A percentile compares a stretch with the other conserved stretches of the same genome.
These are phyloP conservation scores for Epiblema foenella DNA, from an alignment of 2,888 invertebrate species.

Conservation along the genomic window DNA sequence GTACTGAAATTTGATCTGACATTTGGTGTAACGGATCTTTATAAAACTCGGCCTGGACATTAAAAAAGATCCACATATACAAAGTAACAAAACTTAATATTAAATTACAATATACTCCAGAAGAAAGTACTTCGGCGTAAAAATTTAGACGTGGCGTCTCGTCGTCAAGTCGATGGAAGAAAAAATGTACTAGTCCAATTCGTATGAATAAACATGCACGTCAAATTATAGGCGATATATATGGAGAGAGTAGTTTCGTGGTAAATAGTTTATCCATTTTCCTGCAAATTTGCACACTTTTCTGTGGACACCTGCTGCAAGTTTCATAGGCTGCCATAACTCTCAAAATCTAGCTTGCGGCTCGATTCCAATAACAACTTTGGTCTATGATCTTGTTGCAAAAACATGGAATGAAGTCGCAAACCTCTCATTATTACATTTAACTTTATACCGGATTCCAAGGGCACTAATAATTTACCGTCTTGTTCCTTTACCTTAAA, in stretches of 20 bases:
- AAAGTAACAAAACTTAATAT: slow-evolving; percentile 42
- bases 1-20: no score
- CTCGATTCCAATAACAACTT: slow-evolving; percentile 32
- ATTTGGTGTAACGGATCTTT: no score
- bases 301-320: slow-evolving; percentile 16
- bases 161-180: no score
- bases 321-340: slow-evolving; percentile 24
- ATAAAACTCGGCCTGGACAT: no score
- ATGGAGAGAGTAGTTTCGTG: not conserved
- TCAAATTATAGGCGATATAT: not conserved
- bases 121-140: slow-evolving; percentile 6
- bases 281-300: not conserved
- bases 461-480: slow-evolving; percentile 64
- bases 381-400: slow-evolving; percentile 34
- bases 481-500: slow-evolving; percentile 64
- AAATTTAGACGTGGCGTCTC: no score
- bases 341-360: slow-evolving; percentile 24
- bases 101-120: slow-evolving; percentile 26
- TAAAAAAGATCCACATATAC: slow-evolving; percentile 41
- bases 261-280: not conserved
- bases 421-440: slow-evolving; percentile 56
- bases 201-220: not conserved
- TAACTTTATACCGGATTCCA: slow-evolving; percentile 57
- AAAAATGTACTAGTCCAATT: not conserved
- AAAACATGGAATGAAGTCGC: slow-evolving; percentile 30